Base-by-base conservation (phyloP, 2,888 invertebrate species). In the Drosophila macrothrix region DNA sequence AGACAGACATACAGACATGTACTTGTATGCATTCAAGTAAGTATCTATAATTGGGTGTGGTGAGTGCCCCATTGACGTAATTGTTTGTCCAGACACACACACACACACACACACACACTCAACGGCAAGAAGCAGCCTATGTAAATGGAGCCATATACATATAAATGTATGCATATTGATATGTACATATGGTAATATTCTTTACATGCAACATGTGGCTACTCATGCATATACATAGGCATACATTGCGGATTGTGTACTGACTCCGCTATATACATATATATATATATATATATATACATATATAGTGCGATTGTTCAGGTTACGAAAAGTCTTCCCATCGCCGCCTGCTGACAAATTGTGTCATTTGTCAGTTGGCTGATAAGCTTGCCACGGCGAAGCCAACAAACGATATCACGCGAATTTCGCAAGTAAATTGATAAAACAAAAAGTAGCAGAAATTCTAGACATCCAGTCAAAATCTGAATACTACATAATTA, bases 1-100 rank as follows among this genome's bases (percentile, higher is more conserved):
- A 12, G 0, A 12, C 16, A 35, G 5, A 25, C 19, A 37, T 0
- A 37, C 37, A 9, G 25, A 25, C 60, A 22, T 63, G 28, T 43
- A 25, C 19, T 37, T 58, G 41, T 49, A 35, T 67, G 39, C 49
- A 69, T 50, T 64, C 54, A 54, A 50, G 70, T 68, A 76, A 63
- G 83, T 79, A 73, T 67, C 67, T 73, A 64, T 64, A 70, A 76
- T 77, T 78, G 80, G 77, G 72, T 68, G 77, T 77, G 73, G 80
- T 65, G 62, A 70, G 70, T 54, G 80, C 58, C 61, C 46, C 62
- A 69, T 62, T 84, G 78, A 88, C 84, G 84, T 83, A 88, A 84
- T 86, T 88, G 84, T 84, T 83, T 86, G 70, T 67, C 58, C 67
- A 67, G 69, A 67, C 63, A 63, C 4, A 58, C 22, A 49, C 16